Conservation (phyloP, 2,888 invertebrate genomes). For the Oxycera nigricornis region DNA sequence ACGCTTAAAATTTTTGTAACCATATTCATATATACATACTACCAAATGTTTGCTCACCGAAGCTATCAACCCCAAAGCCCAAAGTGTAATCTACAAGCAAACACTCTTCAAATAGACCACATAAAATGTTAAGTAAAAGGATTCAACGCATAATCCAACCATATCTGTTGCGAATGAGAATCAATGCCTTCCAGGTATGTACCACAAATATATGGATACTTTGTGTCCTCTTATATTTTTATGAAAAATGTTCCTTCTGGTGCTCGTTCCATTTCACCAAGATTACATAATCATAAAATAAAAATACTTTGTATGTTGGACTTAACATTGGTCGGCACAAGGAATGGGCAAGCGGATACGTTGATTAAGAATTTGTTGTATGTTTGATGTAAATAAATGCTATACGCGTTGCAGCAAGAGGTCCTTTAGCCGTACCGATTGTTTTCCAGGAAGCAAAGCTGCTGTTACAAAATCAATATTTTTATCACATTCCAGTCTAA, state of each 20-base stretch:
- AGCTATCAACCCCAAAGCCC: too few relatives aligned
- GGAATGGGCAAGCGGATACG: constrained; percentile 22
- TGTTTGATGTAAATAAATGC: too few relatives aligned
- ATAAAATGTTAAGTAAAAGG: constrained; percentile 20
- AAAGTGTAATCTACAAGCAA: too few relatives aligned
- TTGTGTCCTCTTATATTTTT: constrained; percentile 17
- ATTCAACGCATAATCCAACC: constrained; percentile 27
- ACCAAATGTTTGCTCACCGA: too few relatives aligned
- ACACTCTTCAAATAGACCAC: background rate
- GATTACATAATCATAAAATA: constrained; percentile 37
- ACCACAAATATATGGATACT: constrained; percentile 21
- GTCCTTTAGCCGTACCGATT: too few relatives aligned
- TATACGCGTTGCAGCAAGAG: background rate
- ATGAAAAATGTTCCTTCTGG: constrained; percentile 31
- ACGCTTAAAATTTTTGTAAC: too few relatives aligned
- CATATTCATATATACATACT: too few relatives aligned
- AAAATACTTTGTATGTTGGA: constrained; percentile 38
- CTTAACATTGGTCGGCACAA: background rate
- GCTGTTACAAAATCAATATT: constrained; percentile 8
- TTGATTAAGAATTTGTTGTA: constrained; percentile 25
- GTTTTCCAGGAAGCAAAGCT: background rate
- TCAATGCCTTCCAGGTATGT: constrained; percentile 28
- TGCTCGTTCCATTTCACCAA: constrained; percentile 31
- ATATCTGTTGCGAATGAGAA: constrained; percentile 30
- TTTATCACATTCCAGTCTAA: background rate